These are phyloP conservation scores for Pararge aegeria DNA, from an alignment of 1,140 invertebrate genomes.

Conservation along the genomic window DNA sequence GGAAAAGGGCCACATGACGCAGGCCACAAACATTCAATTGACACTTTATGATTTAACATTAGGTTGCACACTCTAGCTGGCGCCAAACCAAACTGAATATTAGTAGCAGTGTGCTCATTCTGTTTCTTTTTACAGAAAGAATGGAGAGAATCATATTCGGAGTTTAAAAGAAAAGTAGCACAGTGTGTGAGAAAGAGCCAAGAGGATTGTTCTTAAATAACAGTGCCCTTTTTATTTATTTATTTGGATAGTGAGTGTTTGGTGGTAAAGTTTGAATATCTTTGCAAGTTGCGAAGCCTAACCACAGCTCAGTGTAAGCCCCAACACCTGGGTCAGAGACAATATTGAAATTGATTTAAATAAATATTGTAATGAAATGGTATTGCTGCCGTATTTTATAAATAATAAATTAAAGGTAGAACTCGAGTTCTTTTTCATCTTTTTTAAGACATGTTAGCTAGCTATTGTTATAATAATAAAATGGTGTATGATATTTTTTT, in stretches of 20 bases:
- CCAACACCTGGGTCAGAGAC: slow-evolving; percentile 65
- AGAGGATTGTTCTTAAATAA: slow-evolving; percentile 92
- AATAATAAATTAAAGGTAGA: slow-evolving; percentile 73
- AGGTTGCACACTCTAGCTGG: slow-evolving; percentile 49
- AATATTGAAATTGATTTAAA: slow-evolving; percentile 77
- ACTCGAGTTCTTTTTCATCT: slow-evolving; percentile 73
- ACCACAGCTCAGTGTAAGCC: slow-evolving; percentile 52
- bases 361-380: slow-evolving; percentile 76
- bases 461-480: slow-evolving; percentile 75
- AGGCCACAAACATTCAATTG: slow-evolving; percentile 32
- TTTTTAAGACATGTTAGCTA: slow-evolving; percentile 76
- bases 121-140: slow-evolving; percentile 91
- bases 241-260: slow-evolving; percentile 74
- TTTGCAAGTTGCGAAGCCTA: slow-evolving; percentile 38
- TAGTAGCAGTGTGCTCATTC: slow-evolving; percentile 69
- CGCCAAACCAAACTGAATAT: slow-evolving; percentile 40
- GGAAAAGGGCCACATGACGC: slow-evolving; percentile 66
- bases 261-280: slow-evolving; percentile 62
- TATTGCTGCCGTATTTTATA: slow-evolving; percentile 77
- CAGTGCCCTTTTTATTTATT: slow-evolving; percentile 77
- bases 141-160: slow-evolving; percentile 97
- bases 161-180: slow-evolving; percentile 98
- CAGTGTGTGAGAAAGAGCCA: slow-evolving; percentile 99
- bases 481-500: slow-evolving; percentile 72
- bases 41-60: slow-evolving; percentile 48